These are phyloP conservation scores for Leucophora obtusa DNA, from an alignment of 2,888 invertebrate species.

Conservation along the genomic window DNA sequence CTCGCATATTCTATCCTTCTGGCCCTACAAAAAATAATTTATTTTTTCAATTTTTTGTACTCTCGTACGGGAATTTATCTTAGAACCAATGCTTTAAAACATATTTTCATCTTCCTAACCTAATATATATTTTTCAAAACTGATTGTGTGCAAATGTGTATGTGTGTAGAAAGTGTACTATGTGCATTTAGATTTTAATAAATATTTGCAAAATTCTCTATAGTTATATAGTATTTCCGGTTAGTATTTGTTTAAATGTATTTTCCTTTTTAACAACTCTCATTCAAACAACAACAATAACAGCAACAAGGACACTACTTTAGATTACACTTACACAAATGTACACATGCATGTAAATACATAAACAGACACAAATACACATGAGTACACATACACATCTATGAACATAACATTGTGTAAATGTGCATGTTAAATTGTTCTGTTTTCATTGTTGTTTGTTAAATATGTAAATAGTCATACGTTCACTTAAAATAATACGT, in stretches of 20 bases:
- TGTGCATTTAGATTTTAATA: slow-evolving; percentile 10
- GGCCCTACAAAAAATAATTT: too few relatives aligned
- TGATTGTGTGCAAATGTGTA: neutral
- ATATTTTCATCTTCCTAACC: too few relatives aligned
- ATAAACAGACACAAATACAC: neutral
- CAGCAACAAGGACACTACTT: slow-evolving; percentile 17
- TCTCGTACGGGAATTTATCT: too few relatives aligned
- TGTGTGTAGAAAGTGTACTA: neutral
- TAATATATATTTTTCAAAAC: too few relatives aligned
- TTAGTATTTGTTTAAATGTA: slow-evolving; percentile 53
- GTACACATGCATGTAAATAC: neutral
- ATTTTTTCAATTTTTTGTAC: too few relatives aligned
- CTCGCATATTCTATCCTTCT: too few relatives aligned
- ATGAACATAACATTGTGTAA: slow-evolving; percentile 42
- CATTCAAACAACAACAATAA: slow-evolving; percentile 6
- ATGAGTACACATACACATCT: neutral
- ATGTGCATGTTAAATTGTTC: slow-evolving; percentile 54
- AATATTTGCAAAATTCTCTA: slow-evolving; percentile 45
- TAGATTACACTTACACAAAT: neutral
- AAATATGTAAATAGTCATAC: slow-evolving; percentile 46
- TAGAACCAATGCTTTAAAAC: too few relatives aligned
- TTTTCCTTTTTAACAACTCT: slow-evolving; percentile 37
- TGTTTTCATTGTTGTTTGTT: slow-evolving; percentile 58
- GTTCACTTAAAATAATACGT: too few relatives aligned
- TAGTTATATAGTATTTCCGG: slow-evolving; percentile 49